These are phyloP conservation scores for Hecatera dysodea DNA, from an alignment of 2,888 invertebrate species.

Conservation along the genomic window DNA sequence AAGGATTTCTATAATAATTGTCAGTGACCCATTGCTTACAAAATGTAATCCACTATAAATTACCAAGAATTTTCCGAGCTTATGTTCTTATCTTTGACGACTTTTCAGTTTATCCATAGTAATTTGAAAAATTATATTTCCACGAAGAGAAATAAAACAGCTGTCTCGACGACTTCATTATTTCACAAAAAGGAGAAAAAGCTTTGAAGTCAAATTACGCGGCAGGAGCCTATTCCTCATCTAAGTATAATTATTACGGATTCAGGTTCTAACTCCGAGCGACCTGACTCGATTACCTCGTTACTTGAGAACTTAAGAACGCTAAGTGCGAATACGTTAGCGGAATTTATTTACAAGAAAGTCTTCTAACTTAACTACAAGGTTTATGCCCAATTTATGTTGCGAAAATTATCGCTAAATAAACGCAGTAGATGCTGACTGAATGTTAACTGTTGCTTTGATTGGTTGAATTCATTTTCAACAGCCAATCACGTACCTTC, in stretches of 20 bases:
- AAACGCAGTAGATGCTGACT: too few species aligned
- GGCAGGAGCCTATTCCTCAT: not conserved
- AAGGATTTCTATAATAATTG: not conserved
- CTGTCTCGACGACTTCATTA: constrained; percentile 15
- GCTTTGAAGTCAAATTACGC: not conserved
- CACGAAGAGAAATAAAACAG: constrained; percentile 15
- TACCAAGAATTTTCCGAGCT: not conserved
- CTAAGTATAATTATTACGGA: constrained; percentile 1
- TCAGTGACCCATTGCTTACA: not conserved
- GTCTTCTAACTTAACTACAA: not conserved
- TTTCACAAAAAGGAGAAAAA: constrained; percentile 6
- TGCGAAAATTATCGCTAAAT: not conserved
- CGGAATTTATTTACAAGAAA: constrained; percentile 4
- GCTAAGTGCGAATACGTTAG: constrained; percentile 21
- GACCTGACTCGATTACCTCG: constrained; percentile 9
- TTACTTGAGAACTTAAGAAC: not conserved
- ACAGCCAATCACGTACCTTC: too few species aligned
- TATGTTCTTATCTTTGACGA: not conserved
- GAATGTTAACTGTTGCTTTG: not conserved
- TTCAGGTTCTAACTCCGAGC: not conserved
- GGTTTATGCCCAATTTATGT: not conserved
- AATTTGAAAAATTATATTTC: constrained; percentile 16
- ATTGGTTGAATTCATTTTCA: too few species aligned
- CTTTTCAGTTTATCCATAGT: constrained; percentile 6
- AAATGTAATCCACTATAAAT: constrained; percentile 13